Percentiles rank a stretch among this genome's conserved stretches.
These are phyloP conservation scores for Synergus laeviventris DNA, from an alignment of 2,888 invertebrate genomes.

Conservation along the genomic window DNA sequence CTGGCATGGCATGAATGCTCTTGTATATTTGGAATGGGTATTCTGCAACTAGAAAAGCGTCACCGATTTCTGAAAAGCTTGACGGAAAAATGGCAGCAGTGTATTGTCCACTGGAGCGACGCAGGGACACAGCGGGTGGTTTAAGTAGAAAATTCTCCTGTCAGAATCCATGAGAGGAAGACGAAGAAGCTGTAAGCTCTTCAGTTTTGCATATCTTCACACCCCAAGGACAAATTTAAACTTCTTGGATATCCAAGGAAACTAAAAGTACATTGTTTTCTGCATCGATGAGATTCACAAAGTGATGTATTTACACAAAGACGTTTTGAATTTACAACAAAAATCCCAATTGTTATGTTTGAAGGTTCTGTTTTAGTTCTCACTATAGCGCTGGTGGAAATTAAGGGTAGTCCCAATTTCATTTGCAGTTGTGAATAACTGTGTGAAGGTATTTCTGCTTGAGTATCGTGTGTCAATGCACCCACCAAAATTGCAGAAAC, in stretches of 20 bases:
- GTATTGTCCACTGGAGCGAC: conserved; percentile 63
- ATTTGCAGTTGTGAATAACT: conserved; percentile 27
- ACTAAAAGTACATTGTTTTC: neutral
- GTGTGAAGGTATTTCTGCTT: conserved; percentile 17
- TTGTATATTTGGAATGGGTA: conserved; percentile 68
- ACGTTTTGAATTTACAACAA: neutral
- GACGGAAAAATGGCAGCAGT: conserved; percentile 62
- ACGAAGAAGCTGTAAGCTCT: conserved; percentile 40
- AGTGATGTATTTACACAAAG: neutral
- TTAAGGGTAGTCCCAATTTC: conserved; percentile 7
- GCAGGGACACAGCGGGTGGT: conserved; percentile 67
- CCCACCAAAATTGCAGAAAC: conserved; percentile 66
- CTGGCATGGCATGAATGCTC: conserved; percentile 28
- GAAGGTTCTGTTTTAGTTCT: neutral
- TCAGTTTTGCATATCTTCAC: conserved; percentile 15
- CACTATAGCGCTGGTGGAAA: neutral
- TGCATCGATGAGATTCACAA: neutral
- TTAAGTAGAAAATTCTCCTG: conserved; percentile 65
- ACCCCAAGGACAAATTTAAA: neutral
- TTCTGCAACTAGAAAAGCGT: conserved; percentile 71
- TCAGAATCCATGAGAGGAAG: conserved; percentile 29
- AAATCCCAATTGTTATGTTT: neutral
- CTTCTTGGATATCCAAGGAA: conserved; percentile 7
- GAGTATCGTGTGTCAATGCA: conserved; percentile 60
- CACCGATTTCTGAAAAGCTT: conserved; percentile 55